A percentile compares a stretch with the other conserved stretches of the same genome.
phyloP scores from a whole-genome alignment of 2,888 invertebrate species.

The Drosophila siamana region DNA sequence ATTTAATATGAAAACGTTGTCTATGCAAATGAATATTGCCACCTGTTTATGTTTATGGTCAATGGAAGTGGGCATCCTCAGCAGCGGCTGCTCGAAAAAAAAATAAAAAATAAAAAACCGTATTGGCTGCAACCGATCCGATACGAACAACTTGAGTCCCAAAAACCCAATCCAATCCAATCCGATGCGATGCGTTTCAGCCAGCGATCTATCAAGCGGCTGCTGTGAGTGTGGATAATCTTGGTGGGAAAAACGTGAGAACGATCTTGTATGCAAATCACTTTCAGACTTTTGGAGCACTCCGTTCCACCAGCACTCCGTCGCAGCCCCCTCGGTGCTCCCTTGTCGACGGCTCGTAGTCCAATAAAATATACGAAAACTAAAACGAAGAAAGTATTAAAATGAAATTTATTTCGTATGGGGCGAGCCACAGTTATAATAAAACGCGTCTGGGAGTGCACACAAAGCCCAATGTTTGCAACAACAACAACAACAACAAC shows the following conservation, averaged over 20 bases:
- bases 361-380: constrained; percentile 76
- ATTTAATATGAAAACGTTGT: constrained; percentile 79
- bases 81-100: constrained; percentile 21
- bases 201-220: constrained; percentile 65
- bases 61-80: constrained; percentile 60
- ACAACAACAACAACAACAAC: constrained; percentile 58
- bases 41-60: constrained; percentile 80
- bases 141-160: constrained; percentile 20
- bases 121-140: constrained; percentile 62
- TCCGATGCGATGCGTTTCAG: constrained; percentile 24
- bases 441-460: constrained; percentile 75
- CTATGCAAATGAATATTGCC: constrained; percentile 82
- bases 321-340: background rate
- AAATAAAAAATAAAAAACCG: constrained; percentile 51
- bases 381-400: constrained; percentile 81
- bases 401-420: constrained; percentile 78
- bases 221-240: constrained; percentile 61
- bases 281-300: constrained; percentile 56
- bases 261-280: constrained; percentile 78
- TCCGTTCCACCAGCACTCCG: background rate
- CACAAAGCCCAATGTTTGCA: constrained; percentile 78
- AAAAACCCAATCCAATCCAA: constrained; percentile 17
- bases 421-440: constrained; percentile 73
- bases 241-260: constrained; percentile 79
- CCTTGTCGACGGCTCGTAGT: constrained; percentile 19